Percentiles rank a stretch among this genome's conserved stretches.
These are phyloP conservation scores for Pangasius mekongensis DNA, from an alignment of 2,797 vertebrate genomes.

Conservation along the genomic window DNA sequence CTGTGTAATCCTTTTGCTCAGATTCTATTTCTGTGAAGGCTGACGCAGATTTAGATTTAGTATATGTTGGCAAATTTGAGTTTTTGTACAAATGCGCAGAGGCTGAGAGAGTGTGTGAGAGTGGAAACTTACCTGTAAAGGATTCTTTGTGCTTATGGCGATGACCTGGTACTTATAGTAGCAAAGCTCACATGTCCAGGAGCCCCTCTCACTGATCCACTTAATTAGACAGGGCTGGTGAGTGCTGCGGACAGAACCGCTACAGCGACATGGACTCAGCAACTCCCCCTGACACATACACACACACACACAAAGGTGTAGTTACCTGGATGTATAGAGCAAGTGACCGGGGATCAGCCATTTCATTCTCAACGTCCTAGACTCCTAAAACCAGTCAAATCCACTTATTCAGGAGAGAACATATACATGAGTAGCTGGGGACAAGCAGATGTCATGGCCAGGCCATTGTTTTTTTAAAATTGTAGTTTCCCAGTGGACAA, in stretches of 20 bases:
- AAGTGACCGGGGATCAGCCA: not conserved
- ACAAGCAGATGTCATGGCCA: not conserved
- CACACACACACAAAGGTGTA: not conserved
- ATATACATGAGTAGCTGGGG: not conserved
- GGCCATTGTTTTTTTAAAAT: no score
- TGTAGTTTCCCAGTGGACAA: not conserved
- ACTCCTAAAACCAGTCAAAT: not conserved
- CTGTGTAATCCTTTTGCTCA: constrained; percentile 1
- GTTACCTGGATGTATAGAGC: not conserved
- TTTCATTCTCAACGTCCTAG: not conserved
- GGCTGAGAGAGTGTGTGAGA: not conserved
- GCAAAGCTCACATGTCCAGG: constrained; percentile 98
- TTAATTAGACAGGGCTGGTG: constrained; percentile 97
- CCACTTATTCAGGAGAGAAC: not conserved
- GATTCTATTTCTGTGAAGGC: constrained; percentile 18
- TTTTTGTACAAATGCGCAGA: not conserved
- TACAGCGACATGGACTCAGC: constrained; percentile 95
- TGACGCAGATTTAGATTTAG: not conserved
- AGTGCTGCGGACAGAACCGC: constrained; percentile 94
- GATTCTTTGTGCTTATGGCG: constrained; percentile 99
- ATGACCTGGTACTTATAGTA: constrained; percentile 99
- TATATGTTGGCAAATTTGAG: not conserved
- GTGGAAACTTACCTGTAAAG: constrained; percentile 87
- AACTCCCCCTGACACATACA: constrained; percentile 86
- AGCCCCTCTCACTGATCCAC: constrained; percentile 96